Percentiles rank a stretch among this genome's conserved stretches.
Conservation (phyloP, 2,888 invertebrate species). For the Pecten maximus region DNA sequence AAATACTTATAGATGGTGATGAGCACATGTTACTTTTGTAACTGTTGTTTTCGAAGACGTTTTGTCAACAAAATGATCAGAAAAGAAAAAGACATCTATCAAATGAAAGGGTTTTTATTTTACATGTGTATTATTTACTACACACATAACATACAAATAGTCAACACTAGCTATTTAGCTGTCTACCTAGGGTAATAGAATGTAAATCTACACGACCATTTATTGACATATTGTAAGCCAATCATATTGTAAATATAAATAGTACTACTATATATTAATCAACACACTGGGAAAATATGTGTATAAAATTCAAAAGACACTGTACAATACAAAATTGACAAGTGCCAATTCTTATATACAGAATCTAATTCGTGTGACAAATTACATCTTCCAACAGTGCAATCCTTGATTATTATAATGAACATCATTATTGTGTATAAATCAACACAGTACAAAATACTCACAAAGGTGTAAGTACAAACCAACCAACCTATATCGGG, state of each 20-base stretch:
- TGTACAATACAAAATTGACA: background rate
- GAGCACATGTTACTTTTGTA: no score
- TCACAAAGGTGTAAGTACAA: background rate
- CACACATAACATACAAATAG: background rate
- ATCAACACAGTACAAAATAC: background rate
- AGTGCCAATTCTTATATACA: background rate
- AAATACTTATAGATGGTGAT: no score
- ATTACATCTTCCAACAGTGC: background rate
- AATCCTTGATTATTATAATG: background rate
- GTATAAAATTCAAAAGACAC: background rate
- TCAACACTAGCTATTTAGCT: background rate
- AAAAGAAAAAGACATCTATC: background rate
- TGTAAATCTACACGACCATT: background rate
- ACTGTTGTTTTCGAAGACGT: no score
- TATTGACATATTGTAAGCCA: background rate
- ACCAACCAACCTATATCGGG: background rate
- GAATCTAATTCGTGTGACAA: no score
- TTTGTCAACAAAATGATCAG: background rate
- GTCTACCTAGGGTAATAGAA: background rate
- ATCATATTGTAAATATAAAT: background rate
- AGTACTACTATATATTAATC: background rate
- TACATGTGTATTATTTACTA: background rate
- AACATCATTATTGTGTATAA: slow-evolving; percentile 7
- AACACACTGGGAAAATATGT: background rate
- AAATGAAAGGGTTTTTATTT: background rate